Evolutionary conservation across 2,113 vertebrate genomes (phyloP), one percentile per base, ranked within the genome.

Genomic region (Pteropus alecto): DNA sequence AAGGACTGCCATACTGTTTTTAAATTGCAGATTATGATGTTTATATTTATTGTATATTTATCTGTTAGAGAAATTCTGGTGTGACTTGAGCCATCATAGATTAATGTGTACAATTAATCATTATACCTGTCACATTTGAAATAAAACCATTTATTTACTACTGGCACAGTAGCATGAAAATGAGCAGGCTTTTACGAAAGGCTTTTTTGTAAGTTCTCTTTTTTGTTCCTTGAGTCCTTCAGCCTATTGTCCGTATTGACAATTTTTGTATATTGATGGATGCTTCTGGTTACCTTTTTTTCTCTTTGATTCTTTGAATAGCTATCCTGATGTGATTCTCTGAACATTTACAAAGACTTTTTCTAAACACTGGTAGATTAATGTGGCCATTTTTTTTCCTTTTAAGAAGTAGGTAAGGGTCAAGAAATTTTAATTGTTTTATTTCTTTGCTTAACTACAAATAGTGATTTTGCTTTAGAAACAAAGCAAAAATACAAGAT

Each of bases 391-490:
- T 95, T 95, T 87, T 88, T 21, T 87, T 93, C 35, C 58, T 84
- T 21, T 65, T 94, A 81, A 90, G 71, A 82, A 95, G n/a, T 81
- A 85, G 58, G 11, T 24, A 93, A 93, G 35, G 22, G 58, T 88
- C 30, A 76, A 51, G 35, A 82, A 67, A 87, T 87, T 97, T 90
- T 93, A 83, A 68, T 92, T 94, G 51, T 94, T 91, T 85, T 74
- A 43, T 88, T 90, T 81, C 19, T 91, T 91, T 78, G 77, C 35
- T 82, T 94, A 56, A 89, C 30, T 94, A 85, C 71, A 96, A 85
- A 60, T 84, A 90, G 43, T 73, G 43, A 85, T 93, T 97, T 97
- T 97, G 67, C 65, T 91, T 93, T 93, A 93, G 77, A 97, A 94
- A 89, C 82, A 93, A 94, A 93, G 63, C 28, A 77, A 87, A 78